Evolutionary conservation across 1,140 invertebrate species (phyloP), one percentile per base, ranked within the genome.

Genomic region (Cryptotermes secundus): DNA sequence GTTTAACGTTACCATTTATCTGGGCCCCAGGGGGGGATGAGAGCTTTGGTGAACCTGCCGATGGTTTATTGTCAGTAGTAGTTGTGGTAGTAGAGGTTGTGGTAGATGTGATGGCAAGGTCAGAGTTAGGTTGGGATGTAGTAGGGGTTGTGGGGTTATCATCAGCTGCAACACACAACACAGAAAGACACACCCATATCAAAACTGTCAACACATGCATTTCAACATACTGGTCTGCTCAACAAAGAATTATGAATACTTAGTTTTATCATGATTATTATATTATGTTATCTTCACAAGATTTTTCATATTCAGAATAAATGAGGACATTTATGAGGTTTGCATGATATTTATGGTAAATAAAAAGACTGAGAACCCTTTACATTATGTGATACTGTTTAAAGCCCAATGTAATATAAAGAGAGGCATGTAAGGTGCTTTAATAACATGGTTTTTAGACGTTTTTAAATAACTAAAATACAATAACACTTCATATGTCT

Each of bases 1-100:
- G 86, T 86, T 87, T 87, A 85, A 86, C 87, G 87, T 86, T 87
- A 79, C 88, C 89, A 86, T 89, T 90, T 83, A 88, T 83, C 81
- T 84, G 84, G 82, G 82, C 72, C 34, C 59, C 45, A 22, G 85
- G 36, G 31, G 59, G n/a, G 59, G 59, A 31, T 83, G 72, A 49
- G 83, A 72, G 35, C 83, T 86, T 81, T 59, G 81, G 79, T 38
- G 59, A 72, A 72, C 59, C 59, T 72, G 59, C 59, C 59, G 59
- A 72, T 31, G 84, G 49, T 83, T 59, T 82, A 85, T n/a, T 79
- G 79, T 81, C 65, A 84, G 36, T 80, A 80, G 86, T 45, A 65
- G 85, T 79, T 82, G 84, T 80, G 80, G 79, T 79, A 82, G 83
- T 82, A 49, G 84, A 42, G 79, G 81, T n/a, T n/a, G 85, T 80